Evolutionary conservation across 2,888 invertebrate genomes (phyloP).

Genomic region (Drosophila prostipennis): DNA sequence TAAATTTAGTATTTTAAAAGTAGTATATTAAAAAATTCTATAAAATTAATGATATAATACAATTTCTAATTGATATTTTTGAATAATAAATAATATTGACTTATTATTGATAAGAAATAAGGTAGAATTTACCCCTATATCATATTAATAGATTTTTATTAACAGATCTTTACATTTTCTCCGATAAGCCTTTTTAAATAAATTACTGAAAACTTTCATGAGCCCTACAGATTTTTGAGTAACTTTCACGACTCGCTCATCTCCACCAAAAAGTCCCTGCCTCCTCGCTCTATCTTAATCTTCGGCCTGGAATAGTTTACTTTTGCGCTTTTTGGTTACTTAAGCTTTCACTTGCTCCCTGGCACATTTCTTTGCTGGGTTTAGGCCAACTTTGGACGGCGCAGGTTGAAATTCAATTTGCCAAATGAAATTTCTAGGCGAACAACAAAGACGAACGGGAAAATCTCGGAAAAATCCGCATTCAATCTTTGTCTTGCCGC

Average conservation of each 20-base stretch:
- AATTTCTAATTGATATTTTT: no score
- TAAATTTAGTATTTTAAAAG: no score
- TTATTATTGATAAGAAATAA: no score
- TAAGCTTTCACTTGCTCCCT: slow-evolving; percentile 45
- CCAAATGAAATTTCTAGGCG: slow-evolving; percentile 67
- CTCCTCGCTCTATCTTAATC: neutral
- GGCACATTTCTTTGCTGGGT: slow-evolving; percentile 10
- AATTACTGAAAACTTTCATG: no score
- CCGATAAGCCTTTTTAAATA: no score
- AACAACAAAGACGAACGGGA: slow-evolving; percentile 23
- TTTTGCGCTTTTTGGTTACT: slow-evolving; percentile 51
- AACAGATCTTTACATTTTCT: no score
- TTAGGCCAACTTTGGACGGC: slow-evolving; percentile 39
- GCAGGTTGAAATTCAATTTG: slow-evolving; percentile 76
- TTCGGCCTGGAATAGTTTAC: slow-evolving; percentile 40
- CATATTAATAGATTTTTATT: no score
- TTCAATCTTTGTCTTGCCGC: slow-evolving; percentile 24
- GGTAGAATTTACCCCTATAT: no score
- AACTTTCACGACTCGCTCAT: slow-evolving; percentile 17
- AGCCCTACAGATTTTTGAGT: neutral
- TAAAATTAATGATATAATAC: no score
- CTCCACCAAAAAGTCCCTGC: slow-evolving; percentile 6
- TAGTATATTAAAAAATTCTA: no score
- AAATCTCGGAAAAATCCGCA: slow-evolving; percentile 21
- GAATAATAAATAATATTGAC: no score